Evolutionary conservation across 2,113 vertebrate species (phyloP).

Genomic region (Suricata suricatta): DNA sequence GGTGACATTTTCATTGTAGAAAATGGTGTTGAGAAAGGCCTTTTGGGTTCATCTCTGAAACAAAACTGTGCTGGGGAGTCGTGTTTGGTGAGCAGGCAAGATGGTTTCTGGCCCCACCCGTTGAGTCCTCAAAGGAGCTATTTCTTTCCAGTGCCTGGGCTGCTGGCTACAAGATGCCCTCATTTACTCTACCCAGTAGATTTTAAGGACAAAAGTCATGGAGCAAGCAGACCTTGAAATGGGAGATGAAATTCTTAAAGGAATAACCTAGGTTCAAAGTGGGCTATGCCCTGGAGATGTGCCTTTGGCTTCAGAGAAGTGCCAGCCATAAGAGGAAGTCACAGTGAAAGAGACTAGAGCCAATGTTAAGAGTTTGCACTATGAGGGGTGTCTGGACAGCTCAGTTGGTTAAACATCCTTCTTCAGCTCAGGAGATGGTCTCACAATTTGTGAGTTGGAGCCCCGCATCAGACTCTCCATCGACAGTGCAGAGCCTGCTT

Average conservation of each 20-base stretch:
- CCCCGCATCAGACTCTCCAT: too few species aligned
- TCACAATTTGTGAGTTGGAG: too few species aligned
- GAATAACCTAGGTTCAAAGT: too few species aligned
- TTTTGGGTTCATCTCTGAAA: neutral
- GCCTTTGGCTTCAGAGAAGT: too few species aligned
- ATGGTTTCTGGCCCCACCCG: neutral
- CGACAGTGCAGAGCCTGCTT: too few species aligned
- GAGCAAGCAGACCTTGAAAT: neutral
- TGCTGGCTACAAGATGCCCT: neutral
- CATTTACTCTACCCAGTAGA: neutral
- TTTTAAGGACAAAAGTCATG: neutral
- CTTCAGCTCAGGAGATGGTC: too few species aligned
- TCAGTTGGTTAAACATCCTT: too few species aligned
- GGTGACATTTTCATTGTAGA: neutral
- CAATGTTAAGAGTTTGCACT: too few species aligned
- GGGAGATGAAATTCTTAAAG: neutral
- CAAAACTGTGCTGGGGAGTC: neutral
- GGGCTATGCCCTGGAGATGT: too few species aligned
- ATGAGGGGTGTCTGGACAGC: too few species aligned
- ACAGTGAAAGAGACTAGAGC: too few species aligned
- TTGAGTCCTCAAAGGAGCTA: neutral
- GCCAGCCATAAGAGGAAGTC: too few species aligned
- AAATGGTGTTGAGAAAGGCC: neutral
- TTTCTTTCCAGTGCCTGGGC: neutral
- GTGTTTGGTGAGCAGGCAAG: neutral